These are phyloP conservation scores for Pissodes strobi DNA, from an alignment of 1,140 invertebrate genomes.

Conservation along the genomic window DNA sequence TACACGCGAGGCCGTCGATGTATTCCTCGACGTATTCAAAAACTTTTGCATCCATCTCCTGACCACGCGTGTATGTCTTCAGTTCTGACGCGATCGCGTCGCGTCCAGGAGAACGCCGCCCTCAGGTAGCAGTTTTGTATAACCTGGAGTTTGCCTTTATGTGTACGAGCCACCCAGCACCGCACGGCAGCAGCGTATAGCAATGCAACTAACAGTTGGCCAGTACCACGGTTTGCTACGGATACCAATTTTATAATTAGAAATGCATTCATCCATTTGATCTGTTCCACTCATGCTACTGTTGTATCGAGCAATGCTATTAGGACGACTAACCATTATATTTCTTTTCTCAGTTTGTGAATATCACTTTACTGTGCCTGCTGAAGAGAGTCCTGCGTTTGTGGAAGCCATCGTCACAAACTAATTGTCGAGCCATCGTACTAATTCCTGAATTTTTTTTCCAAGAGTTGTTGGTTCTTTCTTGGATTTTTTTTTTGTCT, in stretches of 20 bases:
- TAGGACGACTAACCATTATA: constrained; percentile 6
- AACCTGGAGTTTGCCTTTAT: no score
- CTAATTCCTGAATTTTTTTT: constrained; percentile 9
- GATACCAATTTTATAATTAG: constrained; percentile 16
- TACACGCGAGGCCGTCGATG: no score
- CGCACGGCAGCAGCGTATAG: no score
- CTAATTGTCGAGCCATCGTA: constrained; percentile 31
- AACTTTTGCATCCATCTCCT: no score
- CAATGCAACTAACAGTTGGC: constrained; percentile 7
- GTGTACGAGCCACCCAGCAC: no score
- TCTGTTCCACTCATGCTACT: constrained; percentile 23
- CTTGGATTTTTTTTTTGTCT: no score
- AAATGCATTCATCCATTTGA: constrained; percentile 18
- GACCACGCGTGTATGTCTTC: no score
- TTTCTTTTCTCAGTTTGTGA: constrained; percentile 27
- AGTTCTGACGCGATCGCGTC: no score
- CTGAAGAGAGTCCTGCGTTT: constrained; percentile 28
- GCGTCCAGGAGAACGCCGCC: no score
- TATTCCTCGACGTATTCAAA: no score
- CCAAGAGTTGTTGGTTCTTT: constrained; percentile 15
- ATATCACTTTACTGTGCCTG: constrained; percentile 38
- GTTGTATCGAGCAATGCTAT: constrained; percentile 11
- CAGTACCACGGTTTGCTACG: constrained; percentile 16
- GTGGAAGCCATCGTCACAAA: constrained; percentile 42
- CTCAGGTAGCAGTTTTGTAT: no score